Base-by-base conservation (phyloP, 2,797 vertebrate genomes). In the Iguana delicatissima region DNA sequence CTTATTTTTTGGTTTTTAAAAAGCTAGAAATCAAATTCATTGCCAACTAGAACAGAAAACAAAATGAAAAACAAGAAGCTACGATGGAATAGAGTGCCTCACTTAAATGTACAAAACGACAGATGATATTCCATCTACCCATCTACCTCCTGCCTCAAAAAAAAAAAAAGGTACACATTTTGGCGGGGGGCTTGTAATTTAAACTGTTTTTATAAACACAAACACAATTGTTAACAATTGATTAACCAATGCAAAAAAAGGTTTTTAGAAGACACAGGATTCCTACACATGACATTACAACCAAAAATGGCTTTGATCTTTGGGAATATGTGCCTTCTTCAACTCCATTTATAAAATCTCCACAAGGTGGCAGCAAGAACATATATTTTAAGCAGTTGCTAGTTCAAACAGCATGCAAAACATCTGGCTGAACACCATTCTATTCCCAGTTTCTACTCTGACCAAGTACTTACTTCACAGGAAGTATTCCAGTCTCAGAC, bases 291-390 rank as follows among this genome's bases (percentile, higher is more conserved):
- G 20, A 9, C n/a, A 69, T 12, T 64, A 35, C 59, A 24, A 32
- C 16, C 13, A 29, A 32, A 32, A 80, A 18, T 73, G 46, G 46
- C 0, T 32, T 74, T 0, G 0, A 0, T 1, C 1, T 0, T 3
- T 32, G 52, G 20, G 13, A 76, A 3, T 4, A 24, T 6, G 26
- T 89, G 67, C 14, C 1, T 76, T 7, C 85, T 46, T 0, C 50
- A 87, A 13, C 73, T 69, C 38, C 77, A 42, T 4, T 14, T 20
- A 64, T 0, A 1, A 79, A 0, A 87, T 8, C 1, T 20, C 96
- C 97, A 97, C 96, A 62, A 93, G 97, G 94, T 97, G 97, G 97
- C 97, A 96, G 64, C 94, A 94, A 26, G 4, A 57, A 24, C 26
- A 55, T 24, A 57, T 1, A 6, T 7, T 59, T 2, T 42, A 3